Evolutionary conservation across 2,888 invertebrate genomes (phyloP).

Genomic region (Holacanthella duospinosa): DNA sequence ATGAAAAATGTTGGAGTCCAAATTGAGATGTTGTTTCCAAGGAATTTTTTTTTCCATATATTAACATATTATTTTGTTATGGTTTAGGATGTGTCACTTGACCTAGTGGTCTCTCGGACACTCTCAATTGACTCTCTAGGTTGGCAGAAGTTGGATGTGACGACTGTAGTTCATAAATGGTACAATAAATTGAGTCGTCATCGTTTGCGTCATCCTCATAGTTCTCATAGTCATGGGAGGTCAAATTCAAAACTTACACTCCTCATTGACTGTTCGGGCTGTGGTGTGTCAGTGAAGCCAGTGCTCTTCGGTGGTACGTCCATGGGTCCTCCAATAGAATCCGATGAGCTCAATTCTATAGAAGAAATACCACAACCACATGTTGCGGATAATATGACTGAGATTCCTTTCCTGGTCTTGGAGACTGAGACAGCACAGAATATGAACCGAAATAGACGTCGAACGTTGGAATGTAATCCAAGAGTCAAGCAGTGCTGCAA

Average conservation of each 20-base stretch:
- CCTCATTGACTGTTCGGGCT: conserved; percentile 50
- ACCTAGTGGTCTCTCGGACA: conserved; percentile 48
- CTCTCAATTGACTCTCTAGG: conserved; percentile 58
- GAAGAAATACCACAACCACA: background rate
- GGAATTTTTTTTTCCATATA: too few relatives aligned
- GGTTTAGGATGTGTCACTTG: conserved; percentile 43
- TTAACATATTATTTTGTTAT: too few relatives aligned
- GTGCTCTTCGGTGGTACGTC: conserved; percentile 17
- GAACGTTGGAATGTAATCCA: conserved; percentile 72
- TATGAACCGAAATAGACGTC: conserved; percentile 55
- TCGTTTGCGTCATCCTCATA: conserved; percentile 26
- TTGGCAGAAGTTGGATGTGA: conserved; percentile 80
- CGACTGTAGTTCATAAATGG: conserved; percentile 66
- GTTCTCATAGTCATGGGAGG: conserved; percentile 15
- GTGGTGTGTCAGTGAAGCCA: conserved; percentile 39
- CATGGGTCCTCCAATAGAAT: background rate
- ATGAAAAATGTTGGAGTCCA: too few relatives aligned
- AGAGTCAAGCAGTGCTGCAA: conserved; percentile 69
- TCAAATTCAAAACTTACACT: conserved; percentile 52
- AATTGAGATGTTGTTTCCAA: too few relatives aligned
- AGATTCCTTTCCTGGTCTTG: conserved; percentile 36
- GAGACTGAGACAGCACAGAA: conserved; percentile 36
- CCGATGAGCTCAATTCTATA: background rate
- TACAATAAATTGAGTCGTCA: conserved; percentile 42
- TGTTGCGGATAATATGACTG: conserved; percentile 29